Conservation (phyloP, 2,113 vertebrate species). For the Cacatua alba region DNA sequence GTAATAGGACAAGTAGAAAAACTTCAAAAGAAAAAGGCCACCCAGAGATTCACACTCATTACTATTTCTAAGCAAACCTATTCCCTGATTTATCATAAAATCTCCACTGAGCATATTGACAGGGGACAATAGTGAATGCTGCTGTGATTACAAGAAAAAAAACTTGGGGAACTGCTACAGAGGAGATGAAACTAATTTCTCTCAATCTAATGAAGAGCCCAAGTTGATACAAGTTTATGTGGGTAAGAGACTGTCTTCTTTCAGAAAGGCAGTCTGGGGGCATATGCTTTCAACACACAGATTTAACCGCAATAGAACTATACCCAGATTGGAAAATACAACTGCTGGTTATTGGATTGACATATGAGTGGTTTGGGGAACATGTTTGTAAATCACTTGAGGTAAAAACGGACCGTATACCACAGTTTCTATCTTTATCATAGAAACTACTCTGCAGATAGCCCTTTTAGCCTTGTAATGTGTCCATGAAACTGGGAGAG, state of each 20-base stretch:
- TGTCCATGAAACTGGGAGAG: neutral
- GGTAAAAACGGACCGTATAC: neutral
- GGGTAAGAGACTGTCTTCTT: neutral
- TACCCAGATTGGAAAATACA: neutral
- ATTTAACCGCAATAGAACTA: neutral
- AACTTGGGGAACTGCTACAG: neutral
- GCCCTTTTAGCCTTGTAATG: neutral
- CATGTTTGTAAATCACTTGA: constrained; percentile 13
- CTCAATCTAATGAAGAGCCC: neutral
- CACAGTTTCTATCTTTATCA: neutral
- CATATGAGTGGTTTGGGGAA: neutral
- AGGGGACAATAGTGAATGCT: neutral
- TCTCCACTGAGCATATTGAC: neutral
- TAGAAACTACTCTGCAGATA: neutral
- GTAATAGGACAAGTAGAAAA: neutral
- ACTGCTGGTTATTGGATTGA: neutral
- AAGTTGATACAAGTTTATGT: neutral
- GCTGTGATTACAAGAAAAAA: neutral
- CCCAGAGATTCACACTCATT: neutral
- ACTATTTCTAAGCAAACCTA: neutral
- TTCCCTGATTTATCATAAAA: neutral
- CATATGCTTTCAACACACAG: neutral
- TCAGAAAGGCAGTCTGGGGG: neutral
- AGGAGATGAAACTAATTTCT: neutral
- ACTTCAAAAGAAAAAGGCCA: neutral